Evolutionary conservation across 2,113 vertebrate genomes (phyloP), one percentile per base, ranked within the genome.

Genomic region (Centropus bengalensis): DNA sequence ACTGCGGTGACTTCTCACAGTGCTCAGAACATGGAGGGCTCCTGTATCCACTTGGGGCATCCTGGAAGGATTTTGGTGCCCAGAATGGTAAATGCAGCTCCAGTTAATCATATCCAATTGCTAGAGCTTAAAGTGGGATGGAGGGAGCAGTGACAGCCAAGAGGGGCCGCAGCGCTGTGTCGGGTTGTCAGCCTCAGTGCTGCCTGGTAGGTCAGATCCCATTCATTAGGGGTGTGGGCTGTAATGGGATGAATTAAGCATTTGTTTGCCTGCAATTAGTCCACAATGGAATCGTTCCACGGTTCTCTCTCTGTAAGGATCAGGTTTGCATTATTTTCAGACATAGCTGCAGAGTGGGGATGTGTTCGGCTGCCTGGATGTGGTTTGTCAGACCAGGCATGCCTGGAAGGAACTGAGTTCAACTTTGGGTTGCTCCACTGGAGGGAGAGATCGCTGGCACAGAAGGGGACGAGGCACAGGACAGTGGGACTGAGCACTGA

Each of bases 91-190:
- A 95, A 93, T 93, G 60, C 64, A 81, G 73, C 47, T 64, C 23
- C 45, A 77, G 38, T 81, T 78, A 83, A 89, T 83, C 38, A 17
- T 26, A 74, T 78, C 54, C 38, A 83, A 47, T 59, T 89, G 71
- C 86, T 88, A 52, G 56, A 86, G n/a, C 62, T 86, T 90, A 47
- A 81, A 82, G 70, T 2, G 1, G 36, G 59, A 14, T 22, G 28
- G 86, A 86, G 47, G 36, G 55, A 83, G 59, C 45, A 23, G 84
- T 5, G 0, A 1, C 68, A 60, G 86, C 42, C 3, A 4, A 60
- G 77, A 12, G 10, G 0, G 0, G 49, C 60, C 0, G 0, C 0
- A 0, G 56, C 32, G 47, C 89, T 47, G 19, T 22, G 36, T 38
- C 3, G 1, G 32, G 8, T 42, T 40, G 58, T 54, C 66, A 54